A percentile compares a stretch with the other conserved stretches of the same genome.
These are phyloP conservation scores for Pitangus sulphuratus DNA, from an alignment of 2,797 vertebrate species.

Conservation along the genomic window DNA sequence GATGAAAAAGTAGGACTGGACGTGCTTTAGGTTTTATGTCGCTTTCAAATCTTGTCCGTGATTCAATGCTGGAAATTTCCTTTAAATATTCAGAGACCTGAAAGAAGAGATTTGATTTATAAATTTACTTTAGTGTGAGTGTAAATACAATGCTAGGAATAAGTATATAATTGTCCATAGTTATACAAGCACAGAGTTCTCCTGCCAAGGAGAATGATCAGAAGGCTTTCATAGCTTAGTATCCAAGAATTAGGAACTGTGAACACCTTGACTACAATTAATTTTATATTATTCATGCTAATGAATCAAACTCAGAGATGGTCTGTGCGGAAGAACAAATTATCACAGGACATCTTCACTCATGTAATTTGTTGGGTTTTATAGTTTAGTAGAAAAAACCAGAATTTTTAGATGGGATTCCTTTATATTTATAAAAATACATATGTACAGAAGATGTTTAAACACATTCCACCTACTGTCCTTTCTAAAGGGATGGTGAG, in stretches of 20 bases:
- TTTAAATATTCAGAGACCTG: background rate
- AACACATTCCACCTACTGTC: background rate
- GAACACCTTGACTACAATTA: background rate
- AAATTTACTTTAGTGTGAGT: background rate
- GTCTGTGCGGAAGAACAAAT: background rate
- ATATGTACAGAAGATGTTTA: background rate
- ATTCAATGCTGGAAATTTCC: background rate
- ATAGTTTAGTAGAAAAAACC: background rate
- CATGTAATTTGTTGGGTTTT: background rate
- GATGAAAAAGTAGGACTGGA: background rate
- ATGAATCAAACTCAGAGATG: background rate
- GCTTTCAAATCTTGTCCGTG: background rate
- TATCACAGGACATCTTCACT: background rate
- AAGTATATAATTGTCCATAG: background rate
- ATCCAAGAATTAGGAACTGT: background rate
- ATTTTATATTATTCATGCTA: background rate
- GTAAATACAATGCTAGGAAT: background rate
- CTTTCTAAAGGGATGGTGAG: background rate
- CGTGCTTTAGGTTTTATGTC: background rate
- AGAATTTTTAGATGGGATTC: background rate
- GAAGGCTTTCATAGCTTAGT: background rate
- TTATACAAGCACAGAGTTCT: background rate
- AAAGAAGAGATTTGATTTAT: background rate
- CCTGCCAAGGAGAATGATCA: background rate
- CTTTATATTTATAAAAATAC: conserved; percentile 8